phyloP scores from a whole-genome alignment of 2,113 vertebrate species.

The Caloenas nicobarica region DNA sequence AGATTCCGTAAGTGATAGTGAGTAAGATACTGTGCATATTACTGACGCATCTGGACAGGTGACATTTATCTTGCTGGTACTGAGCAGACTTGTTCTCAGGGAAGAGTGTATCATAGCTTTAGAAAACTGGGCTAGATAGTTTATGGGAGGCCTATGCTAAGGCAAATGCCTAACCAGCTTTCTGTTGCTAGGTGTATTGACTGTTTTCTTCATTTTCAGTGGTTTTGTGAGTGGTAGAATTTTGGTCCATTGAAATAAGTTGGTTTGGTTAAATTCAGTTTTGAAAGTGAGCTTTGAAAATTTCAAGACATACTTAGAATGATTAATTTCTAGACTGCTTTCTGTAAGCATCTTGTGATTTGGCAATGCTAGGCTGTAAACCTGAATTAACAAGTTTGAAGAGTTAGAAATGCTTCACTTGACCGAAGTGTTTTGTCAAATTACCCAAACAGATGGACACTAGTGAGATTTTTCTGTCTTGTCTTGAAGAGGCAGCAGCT shows the following conservation, averaged over 20 bases:
- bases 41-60: neutral
- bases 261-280: neutral
- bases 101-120: neutral
- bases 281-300: neutral
- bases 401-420: neutral
- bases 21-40: accelerated
- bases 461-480: neutral
- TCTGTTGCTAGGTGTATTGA: neutral
- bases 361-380: neutral
- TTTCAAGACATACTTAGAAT: neutral
- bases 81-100: neutral
- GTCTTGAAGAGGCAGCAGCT: neutral
- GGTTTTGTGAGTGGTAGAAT: neutral
- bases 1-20: neutral
- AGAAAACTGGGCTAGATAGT: neutral
- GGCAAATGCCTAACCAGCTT: neutral
- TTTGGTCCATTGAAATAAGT: neutral
- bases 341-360: neutral
- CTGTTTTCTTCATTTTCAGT: neutral
- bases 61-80: neutral
- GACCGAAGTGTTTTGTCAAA: neutral
- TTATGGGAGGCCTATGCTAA: neutral
- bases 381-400: neutral
- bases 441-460: neutral
- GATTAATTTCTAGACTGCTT: neutral